Conservation (phyloP, 53 echinoderm and acorn worm species). For the Stichopus horrens region DNA sequence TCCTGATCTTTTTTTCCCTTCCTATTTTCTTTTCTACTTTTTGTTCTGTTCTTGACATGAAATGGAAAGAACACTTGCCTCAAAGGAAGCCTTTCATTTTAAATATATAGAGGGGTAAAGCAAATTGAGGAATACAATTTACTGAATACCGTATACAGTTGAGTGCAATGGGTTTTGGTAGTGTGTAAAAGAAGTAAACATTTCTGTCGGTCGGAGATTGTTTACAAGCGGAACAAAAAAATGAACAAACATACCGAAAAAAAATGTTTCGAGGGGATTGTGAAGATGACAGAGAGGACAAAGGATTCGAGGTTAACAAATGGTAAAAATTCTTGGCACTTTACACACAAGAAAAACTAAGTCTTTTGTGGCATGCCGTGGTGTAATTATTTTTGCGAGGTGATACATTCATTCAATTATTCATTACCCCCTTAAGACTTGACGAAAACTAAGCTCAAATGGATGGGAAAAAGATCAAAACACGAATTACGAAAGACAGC, state of each 20-base stretch:
- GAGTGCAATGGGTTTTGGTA: background rate
- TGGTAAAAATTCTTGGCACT: background rate
- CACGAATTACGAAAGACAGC: background rate
- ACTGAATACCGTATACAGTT: background rate
- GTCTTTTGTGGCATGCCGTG: background rate
- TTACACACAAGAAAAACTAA: background rate
- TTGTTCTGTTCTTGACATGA: background rate
- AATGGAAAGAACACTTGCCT: background rate
- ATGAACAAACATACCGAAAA: conserved; percentile 18
- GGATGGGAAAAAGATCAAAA: background rate
- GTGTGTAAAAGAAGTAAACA: too few species aligned
- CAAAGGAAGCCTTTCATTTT: background rate
- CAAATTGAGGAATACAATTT: background rate
- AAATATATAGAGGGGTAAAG: background rate
- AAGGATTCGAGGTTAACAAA: background rate
- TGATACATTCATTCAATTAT: conserved; percentile 6
- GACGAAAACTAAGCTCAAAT: background rate
- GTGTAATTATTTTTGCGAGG: conserved; percentile 18
- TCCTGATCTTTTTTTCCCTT: background rate
- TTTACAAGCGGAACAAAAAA: conserved; percentile 33
- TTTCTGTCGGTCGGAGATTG: background rate
- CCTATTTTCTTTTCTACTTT: too few species aligned
- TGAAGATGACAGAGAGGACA: background rate
- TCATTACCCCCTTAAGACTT: background rate
- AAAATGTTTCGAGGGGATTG: background rate